These are phyloP conservation scores for Oceanodroma tethys DNA, from an alignment of 2,113 vertebrate genomes.

Conservation along the genomic window DNA sequence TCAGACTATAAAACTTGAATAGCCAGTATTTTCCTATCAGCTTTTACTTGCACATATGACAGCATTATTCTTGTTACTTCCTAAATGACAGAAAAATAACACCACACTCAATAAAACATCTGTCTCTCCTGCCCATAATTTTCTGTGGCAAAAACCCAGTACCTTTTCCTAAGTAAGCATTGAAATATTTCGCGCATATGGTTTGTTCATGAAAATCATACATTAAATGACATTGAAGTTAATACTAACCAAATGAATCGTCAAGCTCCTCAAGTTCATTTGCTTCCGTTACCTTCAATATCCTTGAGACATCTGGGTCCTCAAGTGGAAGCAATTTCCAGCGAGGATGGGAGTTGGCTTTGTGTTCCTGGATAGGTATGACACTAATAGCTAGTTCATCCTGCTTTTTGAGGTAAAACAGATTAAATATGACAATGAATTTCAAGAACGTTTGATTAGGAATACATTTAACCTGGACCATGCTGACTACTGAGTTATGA, in stretches of 20 bases:
- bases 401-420: neutral
- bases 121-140: neutral
- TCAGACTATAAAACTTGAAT: neutral
- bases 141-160: neutral
- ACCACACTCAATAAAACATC: neutral
- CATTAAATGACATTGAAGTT: neutral
- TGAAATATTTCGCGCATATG: neutral
- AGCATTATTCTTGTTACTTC: neutral
- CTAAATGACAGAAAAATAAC: neutral
- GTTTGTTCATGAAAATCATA: neutral
- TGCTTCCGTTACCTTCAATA: slow-evolving; percentile 26
- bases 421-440: neutral
- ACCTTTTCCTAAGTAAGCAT: neutral
- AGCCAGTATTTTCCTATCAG: neutral
- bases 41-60: neutral
- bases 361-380: neutral
- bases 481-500: neutral
- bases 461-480: neutral
- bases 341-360: neutral
- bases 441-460: neutral
- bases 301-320: slow-evolving; percentile 57
- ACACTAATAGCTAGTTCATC: neutral
- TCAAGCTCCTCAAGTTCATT: slow-evolving; percentile 54
- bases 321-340: neutral
- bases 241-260: slow-evolving; percentile 73